Conservation (phyloP, 2,113 vertebrate genomes). For the Oncorhynchus nerka region DNA sequence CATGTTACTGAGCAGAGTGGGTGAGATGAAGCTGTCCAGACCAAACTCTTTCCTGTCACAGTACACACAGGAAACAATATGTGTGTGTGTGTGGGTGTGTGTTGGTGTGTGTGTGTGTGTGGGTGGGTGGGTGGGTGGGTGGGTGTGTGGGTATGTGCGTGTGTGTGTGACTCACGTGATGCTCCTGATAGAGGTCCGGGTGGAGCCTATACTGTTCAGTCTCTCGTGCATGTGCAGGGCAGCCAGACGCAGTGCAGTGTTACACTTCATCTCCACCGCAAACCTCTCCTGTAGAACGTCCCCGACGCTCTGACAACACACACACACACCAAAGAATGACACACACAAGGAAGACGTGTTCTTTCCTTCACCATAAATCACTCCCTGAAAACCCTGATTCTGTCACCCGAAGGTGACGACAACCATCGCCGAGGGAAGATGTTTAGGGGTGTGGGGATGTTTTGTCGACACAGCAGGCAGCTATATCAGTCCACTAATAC, state of each 20-base stretch:
- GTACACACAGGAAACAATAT: constrained; percentile 21
- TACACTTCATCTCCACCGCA: constrained; percentile 96
- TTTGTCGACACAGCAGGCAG: too few relatives aligned
- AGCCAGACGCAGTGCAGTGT: constrained; percentile 88
- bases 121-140: too few relatives aligned
- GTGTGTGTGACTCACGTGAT: constrained; percentile 82
- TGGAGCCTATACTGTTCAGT: constrained; percentile 86
- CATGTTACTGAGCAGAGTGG: constrained; percentile 95
- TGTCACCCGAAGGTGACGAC: too few relatives aligned
- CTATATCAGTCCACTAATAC: too few relatives aligned
- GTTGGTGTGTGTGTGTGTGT: neutral
- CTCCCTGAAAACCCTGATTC: too few relatives aligned
- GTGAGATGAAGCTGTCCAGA: constrained; percentile 95
- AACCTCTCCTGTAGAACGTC: constrained; percentile 95
- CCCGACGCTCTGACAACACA: constrained; percentile 84
- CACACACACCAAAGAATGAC: neutral
- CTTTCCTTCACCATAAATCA: too few relatives aligned
- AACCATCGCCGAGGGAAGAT: too few relatives aligned
- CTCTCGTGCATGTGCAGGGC: constrained; percentile 96
- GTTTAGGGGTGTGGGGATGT: too few relatives aligned
- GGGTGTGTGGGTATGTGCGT: neutral
- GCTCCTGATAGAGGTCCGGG: constrained; percentile 89
- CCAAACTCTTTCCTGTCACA: constrained; percentile 91
- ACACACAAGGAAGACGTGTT: too few relatives aligned
- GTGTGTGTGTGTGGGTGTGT: neutral